Evolutionary conservation across 2,797 vertebrate genomes (phyloP), one percentile per base, ranked within the genome.

Genomic region (Aselliscus stoliczkanus): DNA sequence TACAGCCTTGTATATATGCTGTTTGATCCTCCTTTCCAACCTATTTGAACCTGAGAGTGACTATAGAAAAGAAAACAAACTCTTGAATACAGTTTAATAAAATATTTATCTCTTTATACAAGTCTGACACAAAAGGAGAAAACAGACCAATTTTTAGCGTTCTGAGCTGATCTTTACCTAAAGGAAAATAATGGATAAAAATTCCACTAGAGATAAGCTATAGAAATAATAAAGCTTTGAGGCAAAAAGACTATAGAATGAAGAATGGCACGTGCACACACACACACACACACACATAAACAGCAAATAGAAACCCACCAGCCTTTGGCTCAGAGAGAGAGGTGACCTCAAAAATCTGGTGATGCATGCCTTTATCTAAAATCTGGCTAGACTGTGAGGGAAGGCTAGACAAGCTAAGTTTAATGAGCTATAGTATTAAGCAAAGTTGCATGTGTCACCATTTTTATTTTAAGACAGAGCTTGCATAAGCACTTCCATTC

Each of bases 381-480:
- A 50, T 37, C 34, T 67, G 56, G 67, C 54, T 84, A 91, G 77
- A 83, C 58, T 89, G 50, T 29, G 47, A 95, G 83, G 72, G 37
- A 88, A 94, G 76, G 29, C 9, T 73, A 80, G 52, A 58, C 14
- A 42, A 37, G 64, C n/a, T 37, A 89, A 80, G 62, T 56, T 88
- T 93, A 94, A 88, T 62, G 72, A 92, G n/a, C 62, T 80, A 27
- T 15, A 21, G 42, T 67, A 93, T 93, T 91, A 94, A 94, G 69
- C 69, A 65, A 88, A 91, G 65, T 65, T 92, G 37, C 76, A 77
- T 75, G 79, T 95, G 77, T 94, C 76, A 93, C 77, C 75, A 44
- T 92, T 92, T 96, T 90, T 96, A 95, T 94, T 94, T 97, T 94
- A 96, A 93, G 90, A 92, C 37, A 80, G 31, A 90, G 72, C 64